Conservation (phyloP, 2,113 vertebrate species). For the Helogale parvula region DNA sequence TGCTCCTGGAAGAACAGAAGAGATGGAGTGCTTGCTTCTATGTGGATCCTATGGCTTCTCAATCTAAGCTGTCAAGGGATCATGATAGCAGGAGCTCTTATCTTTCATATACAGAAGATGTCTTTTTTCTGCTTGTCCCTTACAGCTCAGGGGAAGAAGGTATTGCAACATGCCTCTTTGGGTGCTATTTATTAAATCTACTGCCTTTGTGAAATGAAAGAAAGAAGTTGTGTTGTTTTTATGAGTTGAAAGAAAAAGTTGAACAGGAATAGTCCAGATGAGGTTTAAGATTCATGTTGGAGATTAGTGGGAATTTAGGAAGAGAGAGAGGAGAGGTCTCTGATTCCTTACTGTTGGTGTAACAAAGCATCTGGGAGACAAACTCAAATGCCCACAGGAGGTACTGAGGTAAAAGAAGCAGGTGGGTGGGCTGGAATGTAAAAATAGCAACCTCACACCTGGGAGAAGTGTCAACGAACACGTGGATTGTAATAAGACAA, state of each 20-base stretch:
- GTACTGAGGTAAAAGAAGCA: background rate
- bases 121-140: background rate
- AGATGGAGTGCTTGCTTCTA: background rate
- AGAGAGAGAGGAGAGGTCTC: background rate
- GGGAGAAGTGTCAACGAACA: constrained; percentile 14
- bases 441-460: background rate
- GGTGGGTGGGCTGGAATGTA: background rate
- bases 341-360: background rate
- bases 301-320: constrained; percentile 14
- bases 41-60: background rate
- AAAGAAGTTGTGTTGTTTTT: background rate
- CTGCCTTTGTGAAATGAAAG: background rate
- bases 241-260: constrained; percentile 30
- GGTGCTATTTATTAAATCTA: background rate
- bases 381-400: background rate
- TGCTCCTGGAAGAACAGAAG: background rate
- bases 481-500: background rate
- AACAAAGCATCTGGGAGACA: background rate
- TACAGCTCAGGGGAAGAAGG: background rate
- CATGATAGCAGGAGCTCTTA: background rate
- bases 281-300: constrained; percentile 3
- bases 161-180: background rate
- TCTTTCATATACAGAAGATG: background rate
- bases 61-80: background rate
- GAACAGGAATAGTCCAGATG: background rate